Conservation (phyloP, 2,888 invertebrate genomes). For the Drosophila mulleri region DNA sequence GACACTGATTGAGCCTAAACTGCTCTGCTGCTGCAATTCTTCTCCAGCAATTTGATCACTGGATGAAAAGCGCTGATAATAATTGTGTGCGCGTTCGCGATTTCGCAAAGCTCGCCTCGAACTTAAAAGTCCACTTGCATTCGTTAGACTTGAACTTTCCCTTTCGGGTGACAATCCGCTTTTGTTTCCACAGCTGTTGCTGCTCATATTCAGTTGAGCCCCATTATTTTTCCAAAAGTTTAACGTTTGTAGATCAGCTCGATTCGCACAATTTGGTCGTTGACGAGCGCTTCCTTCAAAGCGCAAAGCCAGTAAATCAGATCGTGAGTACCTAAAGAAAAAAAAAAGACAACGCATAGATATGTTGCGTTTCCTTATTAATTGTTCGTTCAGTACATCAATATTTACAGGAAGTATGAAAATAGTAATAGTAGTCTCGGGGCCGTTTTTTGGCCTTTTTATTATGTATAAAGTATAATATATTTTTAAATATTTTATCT, state of each 20-base stretch:
- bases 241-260: slow-evolving; percentile 81
- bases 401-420: not conserved
- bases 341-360: not conserved
- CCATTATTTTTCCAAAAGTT: slow-evolving; percentile 86
- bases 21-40: not conserved
- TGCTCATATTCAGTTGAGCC: slow-evolving; percentile 17
- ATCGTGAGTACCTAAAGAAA: slow-evolving; percentile 87
- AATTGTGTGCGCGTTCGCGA: slow-evolving; percentile 61
- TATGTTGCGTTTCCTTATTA: not conserved
- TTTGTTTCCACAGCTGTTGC: slow-evolving; percentile 22
- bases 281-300: slow-evolving; percentile 89
- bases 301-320: slow-evolving; percentile 90
- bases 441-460: too few species aligned
- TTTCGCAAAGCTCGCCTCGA: slow-evolving; percentile 60
- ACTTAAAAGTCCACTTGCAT: slow-evolving; percentile 53
- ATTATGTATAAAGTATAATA: too few species aligned
- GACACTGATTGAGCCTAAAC: slow-evolving; percentile 7
- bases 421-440: not conserved
- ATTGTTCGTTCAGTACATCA: not conserved
- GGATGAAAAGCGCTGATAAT: slow-evolving; percentile 65
- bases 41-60: slow-evolving; percentile 40
- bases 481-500: not conserved
- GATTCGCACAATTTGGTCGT: slow-evolving; percentile 89
- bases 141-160: slow-evolving; percentile 42
- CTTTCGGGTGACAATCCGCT: slow-evolving; percentile 49